A percentile compares a stretch with the other conserved stretches of the same genome.
These are phyloP conservation scores for Petroica traversi DNA, from an alignment of 2,113 vertebrate species.

Conservation along the genomic window DNA sequence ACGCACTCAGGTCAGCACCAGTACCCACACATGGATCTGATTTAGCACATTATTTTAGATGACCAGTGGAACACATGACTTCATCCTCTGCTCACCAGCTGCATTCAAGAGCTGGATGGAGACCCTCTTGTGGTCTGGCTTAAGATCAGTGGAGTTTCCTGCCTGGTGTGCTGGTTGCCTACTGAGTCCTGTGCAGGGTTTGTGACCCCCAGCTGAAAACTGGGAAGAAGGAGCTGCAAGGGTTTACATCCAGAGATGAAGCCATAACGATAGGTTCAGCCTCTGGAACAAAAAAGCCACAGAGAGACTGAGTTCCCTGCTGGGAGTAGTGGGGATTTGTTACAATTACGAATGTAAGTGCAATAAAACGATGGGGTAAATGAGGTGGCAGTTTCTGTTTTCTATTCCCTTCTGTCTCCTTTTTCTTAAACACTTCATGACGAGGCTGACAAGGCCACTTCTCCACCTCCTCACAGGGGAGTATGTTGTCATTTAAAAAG, in stretches of 20 bases:
- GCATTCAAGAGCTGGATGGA: not conserved
- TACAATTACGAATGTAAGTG: not conserved
- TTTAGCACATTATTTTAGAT: not conserved
- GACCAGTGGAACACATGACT: not conserved
- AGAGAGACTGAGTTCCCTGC: not conserved
- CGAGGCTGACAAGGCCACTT: not conserved
- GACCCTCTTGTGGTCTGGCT: not conserved
- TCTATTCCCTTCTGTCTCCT: not conserved
- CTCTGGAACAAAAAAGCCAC: rapidly evolving
- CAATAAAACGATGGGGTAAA: not conserved
- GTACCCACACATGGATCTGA: not conserved
- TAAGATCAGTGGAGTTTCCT: not conserved
- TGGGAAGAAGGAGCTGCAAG: not conserved
- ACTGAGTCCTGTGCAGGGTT: not conserved
- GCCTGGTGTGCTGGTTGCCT: not conserved
- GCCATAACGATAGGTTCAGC: not conserved
- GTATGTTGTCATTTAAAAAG: not conserved
- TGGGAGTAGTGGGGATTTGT: not conserved
- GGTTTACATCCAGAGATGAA: not conserved
- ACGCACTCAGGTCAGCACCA: not conserved
- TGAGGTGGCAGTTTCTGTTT: not conserved
- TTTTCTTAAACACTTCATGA: not conserved
- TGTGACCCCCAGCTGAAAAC: not conserved
- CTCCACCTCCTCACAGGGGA: not conserved
- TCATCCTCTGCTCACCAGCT: not conserved